Percentiles rank a stretch among this genome's conserved stretches.
Evolutionary conservation across 2,888 invertebrate genomes (phyloP).

Genomic region (Drosophila cognata): DNA sequence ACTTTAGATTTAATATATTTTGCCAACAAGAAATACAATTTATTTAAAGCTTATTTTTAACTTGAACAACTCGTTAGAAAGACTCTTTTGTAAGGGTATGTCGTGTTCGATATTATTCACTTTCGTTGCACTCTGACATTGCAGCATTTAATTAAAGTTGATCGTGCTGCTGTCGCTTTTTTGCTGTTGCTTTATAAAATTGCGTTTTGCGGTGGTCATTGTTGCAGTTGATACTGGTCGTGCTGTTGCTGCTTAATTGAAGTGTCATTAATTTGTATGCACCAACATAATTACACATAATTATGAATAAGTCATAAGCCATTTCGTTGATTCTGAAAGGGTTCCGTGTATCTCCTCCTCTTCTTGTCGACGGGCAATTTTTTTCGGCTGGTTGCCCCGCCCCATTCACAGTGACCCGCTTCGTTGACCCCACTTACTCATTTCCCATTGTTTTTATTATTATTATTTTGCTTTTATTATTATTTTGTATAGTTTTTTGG

Average conservation of each 20-base stretch:
- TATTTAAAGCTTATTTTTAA: not conserved
- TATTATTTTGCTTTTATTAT: conserved; percentile 24
- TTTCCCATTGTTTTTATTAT: conserved; percentile 19
- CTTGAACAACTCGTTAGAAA: not conserved
- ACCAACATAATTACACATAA: conserved; percentile 74
- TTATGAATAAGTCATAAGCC: conserved; percentile 62
- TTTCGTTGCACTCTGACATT: conserved; percentile 27
- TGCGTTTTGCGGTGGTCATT: conserved; percentile 18
- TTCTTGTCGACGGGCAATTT: conserved; percentile 17
- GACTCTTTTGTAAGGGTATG: not conserved
- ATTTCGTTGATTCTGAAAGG: conserved; percentile 36
- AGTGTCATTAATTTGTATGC: conserved; percentile 78
- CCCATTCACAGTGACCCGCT: conserved; percentile 59
- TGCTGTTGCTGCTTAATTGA: conserved; percentile 59
- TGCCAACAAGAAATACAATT: not conserved
- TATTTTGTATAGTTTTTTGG: conserved; percentile 35
- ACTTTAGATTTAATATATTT: not conserved
- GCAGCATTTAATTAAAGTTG: conserved; percentile 53
- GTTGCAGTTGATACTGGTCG: conserved; percentile 11
- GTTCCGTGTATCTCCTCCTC: conserved; percentile 31
- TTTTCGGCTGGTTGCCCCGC: conserved; percentile 25
- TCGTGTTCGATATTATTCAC: not conserved
- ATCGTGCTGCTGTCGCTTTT: conserved; percentile 20
- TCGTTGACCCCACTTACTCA: conserved; percentile 66
- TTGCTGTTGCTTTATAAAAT: conserved; percentile 19